Conservation (phyloP, 1,140 invertebrate species). For the Acromyrmex echinatior region DNA sequence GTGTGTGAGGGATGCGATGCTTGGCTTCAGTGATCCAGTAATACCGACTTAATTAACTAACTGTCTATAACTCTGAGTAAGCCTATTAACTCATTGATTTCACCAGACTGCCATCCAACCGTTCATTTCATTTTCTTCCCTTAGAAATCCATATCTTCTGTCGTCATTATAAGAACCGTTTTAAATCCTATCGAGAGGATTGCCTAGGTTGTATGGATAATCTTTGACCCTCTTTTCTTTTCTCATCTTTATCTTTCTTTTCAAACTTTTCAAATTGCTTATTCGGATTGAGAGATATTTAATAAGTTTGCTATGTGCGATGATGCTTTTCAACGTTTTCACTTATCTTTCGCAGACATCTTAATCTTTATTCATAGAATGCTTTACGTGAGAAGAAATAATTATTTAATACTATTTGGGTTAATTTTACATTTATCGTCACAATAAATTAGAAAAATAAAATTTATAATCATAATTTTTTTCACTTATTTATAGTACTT, state of each 20-base stretch:
- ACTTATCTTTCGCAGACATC: conserved; percentile 14
- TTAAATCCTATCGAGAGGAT: conserved; percentile 5
- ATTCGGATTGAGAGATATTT: conserved; percentile 13
- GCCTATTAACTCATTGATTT: conserved; percentile 87
- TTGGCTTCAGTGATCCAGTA: conserved; percentile 87
- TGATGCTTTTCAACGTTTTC: conserved; percentile 12
- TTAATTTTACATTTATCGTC: neutral
- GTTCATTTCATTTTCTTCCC: neutral
- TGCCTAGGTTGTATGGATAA: neutral
- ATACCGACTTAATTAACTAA: conserved; percentile 86
- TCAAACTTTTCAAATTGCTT: conserved; percentile 36
- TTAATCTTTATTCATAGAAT: conserved; percentile 24
- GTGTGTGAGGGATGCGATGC: conserved; percentile 72
- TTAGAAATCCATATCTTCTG: neutral
- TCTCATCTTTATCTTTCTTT: conserved; percentile 37
- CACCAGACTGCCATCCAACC: conserved; percentile 60
- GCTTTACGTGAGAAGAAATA: neutral
- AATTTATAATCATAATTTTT: conserved; percentile 8
- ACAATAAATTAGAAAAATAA: neutral
- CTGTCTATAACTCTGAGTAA: conserved; percentile 83
- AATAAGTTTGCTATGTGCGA: neutral
- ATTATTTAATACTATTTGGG: neutral
- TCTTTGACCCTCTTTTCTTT: neutral
- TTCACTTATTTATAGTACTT: neutral
- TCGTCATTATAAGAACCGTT: neutral